Percentiles rank a stretch among this genome's conserved stretches.
phyloP scores from a whole-genome alignment of 2,888 invertebrate genomes.

The Suillia variegata region DNA sequence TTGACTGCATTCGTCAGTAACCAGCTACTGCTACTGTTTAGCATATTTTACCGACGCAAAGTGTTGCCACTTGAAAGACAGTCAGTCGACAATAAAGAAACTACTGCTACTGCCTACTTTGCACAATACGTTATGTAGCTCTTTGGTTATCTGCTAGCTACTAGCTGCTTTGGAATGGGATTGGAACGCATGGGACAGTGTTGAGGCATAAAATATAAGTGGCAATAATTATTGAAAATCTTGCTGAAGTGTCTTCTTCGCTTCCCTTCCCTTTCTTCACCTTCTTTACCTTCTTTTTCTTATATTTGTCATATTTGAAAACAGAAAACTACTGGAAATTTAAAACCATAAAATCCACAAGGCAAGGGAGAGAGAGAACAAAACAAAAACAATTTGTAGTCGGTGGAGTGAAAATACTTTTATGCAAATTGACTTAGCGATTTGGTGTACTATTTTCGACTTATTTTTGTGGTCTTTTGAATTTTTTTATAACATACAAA shows the following conservation, averaged over 20 bases:
- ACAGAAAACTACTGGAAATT: neutral
- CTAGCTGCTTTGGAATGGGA: no score
- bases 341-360: neutral
- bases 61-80: conserved; percentile 42
- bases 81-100: neutral
- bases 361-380: neutral
- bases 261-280: no score
- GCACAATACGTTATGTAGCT: no score
- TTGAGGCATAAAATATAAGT: conserved; percentile 48
- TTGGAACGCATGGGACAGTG: neutral
- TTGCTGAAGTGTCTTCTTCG: conserved; percentile 42
- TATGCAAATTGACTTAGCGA: conserved; percentile 10
- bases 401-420: conserved; percentile 2
- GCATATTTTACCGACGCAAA: conserved; percentile 51
- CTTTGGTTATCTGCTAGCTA: no score
- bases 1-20: neutral
- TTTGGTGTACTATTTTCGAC: conserved; percentile 49
- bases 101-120: neutral
- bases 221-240: conserved; percentile 58
- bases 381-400: neutral
- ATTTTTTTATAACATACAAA: no score
- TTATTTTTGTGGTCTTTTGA: no score
- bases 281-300: no score
- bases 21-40: conserved; percentile 47
- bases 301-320: no score